A percentile compares a stretch with the other conserved stretches of the same genome.
Evolutionary conservation across 2,888 invertebrate species (phyloP).

Genomic region (Tromatobia lineatoria): DNA sequence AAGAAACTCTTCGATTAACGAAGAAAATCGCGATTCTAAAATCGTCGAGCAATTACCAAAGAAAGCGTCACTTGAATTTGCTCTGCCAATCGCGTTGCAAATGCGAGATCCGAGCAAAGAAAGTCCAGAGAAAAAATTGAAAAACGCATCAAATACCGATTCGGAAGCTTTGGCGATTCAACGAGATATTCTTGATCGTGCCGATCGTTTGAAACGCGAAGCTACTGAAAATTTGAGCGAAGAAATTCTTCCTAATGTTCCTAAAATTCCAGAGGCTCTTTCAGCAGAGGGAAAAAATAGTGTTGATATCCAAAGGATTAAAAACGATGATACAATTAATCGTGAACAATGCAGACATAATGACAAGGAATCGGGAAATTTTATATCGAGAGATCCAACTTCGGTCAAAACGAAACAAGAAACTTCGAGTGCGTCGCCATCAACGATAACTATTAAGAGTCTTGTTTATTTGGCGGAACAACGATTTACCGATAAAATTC

Average conservation of each 20-base stretch:
- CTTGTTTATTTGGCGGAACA: slow-evolving; percentile 77
- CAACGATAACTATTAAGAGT: slow-evolving; percentile 70
- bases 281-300: neutral
- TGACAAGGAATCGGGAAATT: slow-evolving; percentile 6
- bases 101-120: slow-evolving; percentile 78
- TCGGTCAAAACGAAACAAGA: neutral
- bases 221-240: slow-evolving; percentile 39
- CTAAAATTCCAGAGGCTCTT: neutral
- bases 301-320: neutral
- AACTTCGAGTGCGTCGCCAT: neutral
- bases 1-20: slow-evolving; percentile 15
- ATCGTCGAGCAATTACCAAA: slow-evolving; percentile 5
- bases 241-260: slow-evolving; percentile 15
- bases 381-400: slow-evolving; percentile 5
- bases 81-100: slow-evolving; percentile 79
- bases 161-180: slow-evolving; percentile 63
- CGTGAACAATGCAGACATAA: slow-evolving; percentile 4
- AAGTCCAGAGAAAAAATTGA: neutral
- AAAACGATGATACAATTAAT: neutral
- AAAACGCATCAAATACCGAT: slow-evolving; percentile 48
- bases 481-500: slow-evolving; percentile 72
- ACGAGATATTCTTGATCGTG: slow-evolving; percentile 78
- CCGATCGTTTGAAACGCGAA: slow-evolving; percentile 78
- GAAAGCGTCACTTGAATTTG: slow-evolving; percentile 62
- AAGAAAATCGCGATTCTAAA: slow-evolving; percentile 27